Base-by-base conservation (phyloP, 92 coral and sea anemone genomes). In the Epizoanthus stellaris region DNA sequence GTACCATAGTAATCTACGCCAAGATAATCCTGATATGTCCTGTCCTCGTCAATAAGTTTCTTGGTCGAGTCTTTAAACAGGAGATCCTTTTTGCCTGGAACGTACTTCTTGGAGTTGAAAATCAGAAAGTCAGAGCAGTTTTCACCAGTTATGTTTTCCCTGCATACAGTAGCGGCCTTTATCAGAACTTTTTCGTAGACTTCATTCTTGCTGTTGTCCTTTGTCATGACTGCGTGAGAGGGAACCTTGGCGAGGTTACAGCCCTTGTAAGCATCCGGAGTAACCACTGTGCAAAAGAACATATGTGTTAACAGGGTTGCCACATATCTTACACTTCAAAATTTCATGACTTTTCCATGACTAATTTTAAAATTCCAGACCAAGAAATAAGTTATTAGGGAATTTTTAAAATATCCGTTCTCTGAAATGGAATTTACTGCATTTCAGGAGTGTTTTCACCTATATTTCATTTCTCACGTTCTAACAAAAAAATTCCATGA, bases 11-110 rank as follows among this genome's bases (percentile, higher is more conserved):
- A 79, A 2, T 1, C 2, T 0, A 11, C 23, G 17, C 88, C 90
- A 77, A 90, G 87, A 61, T 49, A 87, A 5, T 14, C 42, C 11
- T 61, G 0, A 30, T 52, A 75, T 21, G 88, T 61, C 38, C 82
- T 15, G 21, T 57, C 80, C 25, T 82, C 88, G 58, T 38, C 67
- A 19, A 53, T 36, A 19, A 90, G 85, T 10, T 40, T 12, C 30
- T 75, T 47, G 14, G 93, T 86, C 9, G 93, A 90, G 36, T 90
- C 93, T 60, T 90, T 90, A 76, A 90, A 90, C 49, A 90, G 14
- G 63, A 90, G 93, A 25, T 90, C 84, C 14, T 61, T 86, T 5
- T 72, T 64, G 23, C 42, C 59, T 52, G 56, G 3, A 52, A 9
- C 56, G 56, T 52, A 52, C 40, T 9, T 21, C 4, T 23, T 0